Evolutionary conservation across 2,888 invertebrate genomes (phyloP).

Genomic region (Eupelmus urozonus): DNA sequence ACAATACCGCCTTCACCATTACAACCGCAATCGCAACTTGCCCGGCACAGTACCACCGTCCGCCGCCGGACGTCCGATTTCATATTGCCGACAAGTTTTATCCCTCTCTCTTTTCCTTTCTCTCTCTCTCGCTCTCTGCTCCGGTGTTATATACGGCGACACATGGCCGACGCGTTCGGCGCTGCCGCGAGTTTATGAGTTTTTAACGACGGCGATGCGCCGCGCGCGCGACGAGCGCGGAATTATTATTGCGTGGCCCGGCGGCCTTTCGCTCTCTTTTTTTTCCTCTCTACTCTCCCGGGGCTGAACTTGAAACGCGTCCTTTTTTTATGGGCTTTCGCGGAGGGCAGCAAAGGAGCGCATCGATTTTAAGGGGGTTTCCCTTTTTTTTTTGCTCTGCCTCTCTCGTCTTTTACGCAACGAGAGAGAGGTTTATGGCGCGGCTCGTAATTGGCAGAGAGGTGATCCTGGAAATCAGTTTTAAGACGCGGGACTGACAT

Average conservation of each 20-base stretch:
- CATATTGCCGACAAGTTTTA: constrained; percentile 56
- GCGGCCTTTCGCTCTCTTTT: constrained; percentile 4
- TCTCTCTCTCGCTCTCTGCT: neutral
- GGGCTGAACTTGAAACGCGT: constrained; percentile 48
- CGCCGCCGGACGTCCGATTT: constrained; percentile 55
- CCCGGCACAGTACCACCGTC: no score
- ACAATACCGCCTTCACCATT: no score
- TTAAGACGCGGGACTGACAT: no score
- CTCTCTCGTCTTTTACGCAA: neutral
- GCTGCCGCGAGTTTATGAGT: constrained; percentile 48
- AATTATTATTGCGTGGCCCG: constrained; percentile 50
- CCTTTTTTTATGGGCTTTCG: constrained; percentile 32
- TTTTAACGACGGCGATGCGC: constrained; percentile 57
- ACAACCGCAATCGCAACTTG: neutral
- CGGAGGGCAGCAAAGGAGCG: neutral
- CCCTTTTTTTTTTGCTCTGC: neutral
- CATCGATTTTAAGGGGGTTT: constrained; percentile 20
- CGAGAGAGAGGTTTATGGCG: no score
- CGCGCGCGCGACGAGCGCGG: constrained; percentile 23
- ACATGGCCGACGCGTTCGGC: constrained; percentile 44
- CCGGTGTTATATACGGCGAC: constrained; percentile 31
- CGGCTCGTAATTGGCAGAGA: no score
- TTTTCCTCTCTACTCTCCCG: constrained; percentile 5
- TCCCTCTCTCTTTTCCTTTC: constrained; percentile 25
- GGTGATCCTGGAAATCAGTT: no score